A percentile compares a stretch with the other conserved stretches of the same genome.
These are phyloP conservation scores for Brenthis daphne DNA, from an alignment of 2,888 invertebrate species.

Conservation along the genomic window DNA sequence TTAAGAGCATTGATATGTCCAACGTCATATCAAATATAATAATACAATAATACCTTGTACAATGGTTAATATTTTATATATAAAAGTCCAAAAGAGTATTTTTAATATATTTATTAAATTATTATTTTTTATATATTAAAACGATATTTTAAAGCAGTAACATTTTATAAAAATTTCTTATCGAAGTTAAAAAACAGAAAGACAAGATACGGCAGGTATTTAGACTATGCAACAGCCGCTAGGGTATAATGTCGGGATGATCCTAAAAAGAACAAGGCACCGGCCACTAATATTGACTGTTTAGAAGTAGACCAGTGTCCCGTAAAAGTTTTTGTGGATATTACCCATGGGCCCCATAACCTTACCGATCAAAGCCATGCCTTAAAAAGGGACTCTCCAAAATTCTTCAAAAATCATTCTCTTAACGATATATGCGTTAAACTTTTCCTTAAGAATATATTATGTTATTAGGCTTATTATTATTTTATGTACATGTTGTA, in stretches of 20 bases:
- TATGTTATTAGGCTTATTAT: too few relatives aligned
- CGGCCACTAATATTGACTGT: constrained; percentile 16
- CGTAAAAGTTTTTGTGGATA: constrained; percentile 75
- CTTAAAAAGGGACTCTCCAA: constrained; percentile 52
- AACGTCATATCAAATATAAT: too few relatives aligned
- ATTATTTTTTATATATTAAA: too few relatives aligned
- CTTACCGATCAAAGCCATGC: constrained; percentile 69
- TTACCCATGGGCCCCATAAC: constrained; percentile 62
- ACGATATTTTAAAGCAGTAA: too few relatives aligned
- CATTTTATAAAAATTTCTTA: background rate
- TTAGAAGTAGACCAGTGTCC: constrained; percentile 67
- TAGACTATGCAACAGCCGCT: background rate
- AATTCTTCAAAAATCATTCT: constrained; percentile 40
- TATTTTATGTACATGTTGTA: background rate
- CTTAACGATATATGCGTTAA: background rate
- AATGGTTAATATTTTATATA: too few relatives aligned
- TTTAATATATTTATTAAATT: too few relatives aligned
- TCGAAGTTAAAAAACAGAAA: constrained; percentile 45
- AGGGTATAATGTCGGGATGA: constrained; percentile 1
- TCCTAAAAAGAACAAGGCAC: constrained; percentile 19
- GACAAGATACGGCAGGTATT: constrained; percentile 3
- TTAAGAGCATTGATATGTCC: too few relatives aligned
- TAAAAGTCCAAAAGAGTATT: too few relatives aligned
- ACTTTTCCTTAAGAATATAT: too few relatives aligned
- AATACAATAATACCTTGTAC: too few relatives aligned